These are phyloP conservation scores for Andrena bicolor DNA, from an alignment of 2,888 invertebrate genomes.

Conservation along the genomic window DNA sequence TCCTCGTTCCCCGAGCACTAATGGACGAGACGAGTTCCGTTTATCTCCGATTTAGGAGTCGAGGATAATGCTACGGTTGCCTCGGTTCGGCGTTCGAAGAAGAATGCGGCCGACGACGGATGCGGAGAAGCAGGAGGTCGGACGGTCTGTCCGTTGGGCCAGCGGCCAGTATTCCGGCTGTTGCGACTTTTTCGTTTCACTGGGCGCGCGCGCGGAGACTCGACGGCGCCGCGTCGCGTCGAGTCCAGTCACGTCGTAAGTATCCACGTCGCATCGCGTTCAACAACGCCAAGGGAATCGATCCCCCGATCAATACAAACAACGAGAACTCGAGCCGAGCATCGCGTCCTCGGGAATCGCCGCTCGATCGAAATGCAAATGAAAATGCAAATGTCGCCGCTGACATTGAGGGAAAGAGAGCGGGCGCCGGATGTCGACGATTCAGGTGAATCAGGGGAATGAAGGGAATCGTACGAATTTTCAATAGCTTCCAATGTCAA, in stretches of 20 bases:
- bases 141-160: not conserved
- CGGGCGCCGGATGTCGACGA: not conserved
- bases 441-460: not conserved
- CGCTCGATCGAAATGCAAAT: not conserved
- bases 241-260: not conserved
- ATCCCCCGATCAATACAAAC: not conserved
- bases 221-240: conserved; percentile 13
- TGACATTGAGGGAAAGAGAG: not conserved
- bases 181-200: not conserved
- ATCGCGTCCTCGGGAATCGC: not conserved
- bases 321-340: not conserved
- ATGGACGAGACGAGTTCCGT: conserved; percentile 59
- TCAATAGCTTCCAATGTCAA: not conserved
- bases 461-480: no score
- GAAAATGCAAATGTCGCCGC: not conserved
- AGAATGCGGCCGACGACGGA: conserved; percentile 43
- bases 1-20: conserved; percentile 41
- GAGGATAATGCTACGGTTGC: conserved; percentile 42
- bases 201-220: conserved; percentile 4
- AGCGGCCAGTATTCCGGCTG: conserved; percentile 6
- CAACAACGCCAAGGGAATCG: no score
- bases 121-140: conserved; percentile 6
- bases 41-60: conserved; percentile 62
- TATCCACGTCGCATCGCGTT: no score
- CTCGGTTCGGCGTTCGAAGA: conserved; percentile 42